Evolutionary conservation across 2,113 vertebrate genomes (phyloP).

Genomic region (Bubalus kerabau): DNA sequence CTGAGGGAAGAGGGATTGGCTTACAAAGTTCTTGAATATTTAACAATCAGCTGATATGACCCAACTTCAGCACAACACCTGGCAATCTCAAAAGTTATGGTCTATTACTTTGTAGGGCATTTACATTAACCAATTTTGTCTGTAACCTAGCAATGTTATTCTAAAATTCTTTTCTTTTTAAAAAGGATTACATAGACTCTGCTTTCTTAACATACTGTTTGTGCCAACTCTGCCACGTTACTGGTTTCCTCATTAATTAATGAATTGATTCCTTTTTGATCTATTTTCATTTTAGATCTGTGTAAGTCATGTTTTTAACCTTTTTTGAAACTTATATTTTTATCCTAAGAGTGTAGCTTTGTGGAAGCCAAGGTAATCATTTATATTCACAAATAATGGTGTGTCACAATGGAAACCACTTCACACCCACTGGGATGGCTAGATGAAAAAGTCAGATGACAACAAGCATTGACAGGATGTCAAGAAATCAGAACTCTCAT

Average conservation of each 20-base stretch:
- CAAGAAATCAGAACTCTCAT: neutral
- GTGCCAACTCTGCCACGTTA: neutral
- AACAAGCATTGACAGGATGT: neutral
- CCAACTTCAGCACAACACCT: neutral
- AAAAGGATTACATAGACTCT: neutral
- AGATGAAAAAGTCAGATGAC: neutral
- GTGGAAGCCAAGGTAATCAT: neutral
- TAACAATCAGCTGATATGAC: neutral
- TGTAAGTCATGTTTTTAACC: neutral
- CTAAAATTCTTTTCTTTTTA: neutral
- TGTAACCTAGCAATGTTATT: neutral
- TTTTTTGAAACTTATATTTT: neutral
- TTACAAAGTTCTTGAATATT: neutral
- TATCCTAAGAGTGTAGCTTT: neutral
- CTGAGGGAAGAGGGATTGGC: neutral
- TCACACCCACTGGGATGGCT: neutral
- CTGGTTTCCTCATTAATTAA: neutral
- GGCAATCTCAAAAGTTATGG: neutral
- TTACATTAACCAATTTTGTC: neutral
- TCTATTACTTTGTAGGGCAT: neutral
- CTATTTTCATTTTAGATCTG: neutral
- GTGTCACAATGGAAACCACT: neutral
- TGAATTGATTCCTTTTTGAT: neutral
- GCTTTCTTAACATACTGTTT: neutral
- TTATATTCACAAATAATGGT: neutral